phyloP scores from a whole-genome alignment of 1,140 invertebrate species.

The Zaprionus inermis region DNA sequence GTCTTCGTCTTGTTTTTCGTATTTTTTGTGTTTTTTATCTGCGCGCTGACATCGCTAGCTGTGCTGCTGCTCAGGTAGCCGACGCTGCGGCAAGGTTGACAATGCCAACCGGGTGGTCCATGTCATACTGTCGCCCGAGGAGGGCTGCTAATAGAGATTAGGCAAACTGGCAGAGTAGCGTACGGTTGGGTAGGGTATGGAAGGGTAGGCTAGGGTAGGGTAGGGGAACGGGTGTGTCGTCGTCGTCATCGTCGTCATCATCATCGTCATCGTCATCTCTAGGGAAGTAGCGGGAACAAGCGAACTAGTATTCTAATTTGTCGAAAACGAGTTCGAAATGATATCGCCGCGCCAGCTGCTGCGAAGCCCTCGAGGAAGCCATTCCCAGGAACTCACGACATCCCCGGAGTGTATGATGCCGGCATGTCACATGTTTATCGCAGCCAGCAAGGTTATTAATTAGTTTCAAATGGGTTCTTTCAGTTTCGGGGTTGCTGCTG shows the following conservation, averaged over 20 bases:
- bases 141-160: constrained; percentile 70
- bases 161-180: constrained; percentile 24
- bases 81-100: constrained; percentile 37
- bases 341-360: constrained; percentile 5
- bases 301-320: constrained; percentile 15
- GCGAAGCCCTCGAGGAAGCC: constrained; percentile 5
- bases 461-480: constrained; percentile 4
- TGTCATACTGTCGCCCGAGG: constrained; percentile 34
- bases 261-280: background rate
- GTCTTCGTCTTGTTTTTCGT: constrained; percentile 12
- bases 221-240: background rate
- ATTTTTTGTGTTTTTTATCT: constrained; percentile 72
- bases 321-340: constrained; percentile 8
- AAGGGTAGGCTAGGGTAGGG: background rate
- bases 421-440: background rate
- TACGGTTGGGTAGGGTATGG: background rate
- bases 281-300: background rate
- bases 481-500: background rate
- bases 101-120: constrained; percentile 51
- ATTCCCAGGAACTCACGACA: constrained; percentile 3
- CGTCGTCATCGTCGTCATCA: background rate
- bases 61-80: constrained; percentile 62
- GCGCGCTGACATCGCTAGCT: constrained; percentile 61
- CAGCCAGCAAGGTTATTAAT: constrained; percentile 2
- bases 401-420: background rate